Conservation (phyloP, 2,888 invertebrate genomes). For the Pyrochroa serraticornis region DNA sequence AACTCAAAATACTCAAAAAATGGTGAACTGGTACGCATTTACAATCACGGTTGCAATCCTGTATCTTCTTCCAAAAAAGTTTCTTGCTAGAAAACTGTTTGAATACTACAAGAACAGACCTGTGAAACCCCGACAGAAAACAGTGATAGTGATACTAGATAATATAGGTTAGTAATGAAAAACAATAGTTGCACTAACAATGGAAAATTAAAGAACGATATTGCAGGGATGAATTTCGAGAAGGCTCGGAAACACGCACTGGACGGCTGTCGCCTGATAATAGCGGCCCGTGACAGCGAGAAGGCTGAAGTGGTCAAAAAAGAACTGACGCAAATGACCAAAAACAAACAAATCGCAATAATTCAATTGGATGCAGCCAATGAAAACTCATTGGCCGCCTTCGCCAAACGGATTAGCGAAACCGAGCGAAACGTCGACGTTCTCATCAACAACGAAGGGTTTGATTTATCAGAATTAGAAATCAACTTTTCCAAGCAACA, state of each 20-base stretch:
- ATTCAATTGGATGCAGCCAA: slow-evolving; percentile 9
- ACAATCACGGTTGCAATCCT: slow-evolving; percentile 1
- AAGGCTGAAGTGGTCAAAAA: slow-evolving; percentile 18
- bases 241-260: slow-evolving; percentile 20
- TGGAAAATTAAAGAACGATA: background rate
- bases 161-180: slow-evolving; percentile 4
- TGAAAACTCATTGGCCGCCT: slow-evolving; percentile 12
- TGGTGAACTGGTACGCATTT: slow-evolving; percentile 26
- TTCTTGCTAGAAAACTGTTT: slow-evolving; percentile 3
- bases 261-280: slow-evolving; percentile 19
- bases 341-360: slow-evolving; percentile 23
- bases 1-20: background rate
- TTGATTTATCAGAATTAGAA: slow-evolving; percentile 21
- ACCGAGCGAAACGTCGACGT: slow-evolving; percentile 14
- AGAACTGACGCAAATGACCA: slow-evolving; percentile 18
- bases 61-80: slow-evolving; percentile 3
- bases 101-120: slow-evolving; percentile 10
- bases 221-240: slow-evolving; percentile 30
- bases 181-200: background rate
- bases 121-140: slow-evolving; percentile 5
- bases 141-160: slow-evolving; percentile 10
- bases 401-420: slow-evolving; percentile 16
- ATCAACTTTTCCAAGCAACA: slow-evolving; percentile 20
- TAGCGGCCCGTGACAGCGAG: slow-evolving; percentile 12
- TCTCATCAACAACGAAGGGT: slow-evolving; percentile 27